These are phyloP conservation scores for Stenotaenia linearis DNA, from an alignment of 2,888 invertebrate genomes.

Conservation along the genomic window DNA sequence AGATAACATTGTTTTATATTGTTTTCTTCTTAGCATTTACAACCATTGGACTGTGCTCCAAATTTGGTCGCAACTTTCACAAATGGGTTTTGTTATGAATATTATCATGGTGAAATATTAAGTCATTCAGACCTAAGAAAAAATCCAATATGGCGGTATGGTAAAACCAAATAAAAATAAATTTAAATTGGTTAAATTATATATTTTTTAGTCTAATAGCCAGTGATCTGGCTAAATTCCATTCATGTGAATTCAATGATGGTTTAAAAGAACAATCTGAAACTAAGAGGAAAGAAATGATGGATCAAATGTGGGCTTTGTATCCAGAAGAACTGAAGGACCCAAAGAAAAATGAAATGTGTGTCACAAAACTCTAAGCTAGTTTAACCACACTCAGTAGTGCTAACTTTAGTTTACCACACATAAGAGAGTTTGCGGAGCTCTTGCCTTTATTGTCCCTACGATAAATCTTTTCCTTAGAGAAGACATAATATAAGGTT, in stretches of 20 bases:
- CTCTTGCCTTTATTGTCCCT: too few relatives aligned
- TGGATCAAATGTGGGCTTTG: background rate
- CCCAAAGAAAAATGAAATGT: background rate
- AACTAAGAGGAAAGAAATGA: background rate
- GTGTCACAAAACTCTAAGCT: background rate
- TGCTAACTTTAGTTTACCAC: too few relatives aligned
- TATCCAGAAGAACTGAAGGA: background rate
- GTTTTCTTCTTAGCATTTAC: background rate
- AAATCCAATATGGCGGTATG: background rate
- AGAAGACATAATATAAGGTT: too few relatives aligned
- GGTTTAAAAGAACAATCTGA: background rate
- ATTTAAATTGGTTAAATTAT: background rate
- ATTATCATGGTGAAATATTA: background rate
- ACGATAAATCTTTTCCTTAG: too few relatives aligned
- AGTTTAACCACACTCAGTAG: background rate
- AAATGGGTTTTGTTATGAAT: slow-evolving; percentile 21
- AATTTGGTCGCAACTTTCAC: background rate
- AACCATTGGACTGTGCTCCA: slow-evolving; percentile 8
- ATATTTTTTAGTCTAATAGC: background rate
- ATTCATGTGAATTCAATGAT: background rate
- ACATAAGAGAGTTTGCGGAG: too few relatives aligned
- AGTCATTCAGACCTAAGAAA: background rate
- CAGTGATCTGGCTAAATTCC: background rate
- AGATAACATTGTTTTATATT: background rate
- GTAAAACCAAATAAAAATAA: background rate